Percentiles rank a stretch among this genome's conserved stretches.
Conservation (phyloP, 2,113 vertebrate genomes). For the Acrocephalus arundinaceus region DNA sequence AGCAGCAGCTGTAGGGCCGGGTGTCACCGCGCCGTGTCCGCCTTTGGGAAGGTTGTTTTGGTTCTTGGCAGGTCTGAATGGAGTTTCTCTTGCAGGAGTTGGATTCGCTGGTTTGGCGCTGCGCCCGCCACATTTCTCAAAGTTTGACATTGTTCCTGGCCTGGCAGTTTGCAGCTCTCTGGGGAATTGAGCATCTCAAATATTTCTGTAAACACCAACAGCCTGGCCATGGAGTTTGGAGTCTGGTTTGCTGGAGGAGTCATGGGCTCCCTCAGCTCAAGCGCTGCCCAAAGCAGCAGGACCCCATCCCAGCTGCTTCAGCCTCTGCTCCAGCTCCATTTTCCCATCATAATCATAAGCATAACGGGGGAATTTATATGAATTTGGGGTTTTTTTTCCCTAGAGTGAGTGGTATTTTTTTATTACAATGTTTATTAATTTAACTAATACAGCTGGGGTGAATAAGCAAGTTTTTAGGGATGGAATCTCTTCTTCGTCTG, state of each 20-base stretch:
- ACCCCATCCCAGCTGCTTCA: neutral
- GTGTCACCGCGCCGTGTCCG: neutral
- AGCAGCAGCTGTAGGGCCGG: neutral
- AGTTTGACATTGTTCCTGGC: slow-evolving; percentile 23
- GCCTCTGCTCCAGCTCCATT: neutral
- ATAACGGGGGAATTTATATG: neutral
- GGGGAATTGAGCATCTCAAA: neutral
- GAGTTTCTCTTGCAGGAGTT: neutral
- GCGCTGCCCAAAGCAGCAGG: neutral
- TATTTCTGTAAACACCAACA: slow-evolving; percentile 37
- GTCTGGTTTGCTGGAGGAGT: neutral
- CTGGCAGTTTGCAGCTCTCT: neutral
- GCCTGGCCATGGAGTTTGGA: neutral
- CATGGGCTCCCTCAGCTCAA: neutral
- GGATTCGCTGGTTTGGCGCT: neutral
- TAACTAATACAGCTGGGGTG: neutral
- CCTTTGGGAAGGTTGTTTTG: neutral
- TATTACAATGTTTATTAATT: neutral
- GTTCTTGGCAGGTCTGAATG: neutral
- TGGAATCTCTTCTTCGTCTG: neutral
- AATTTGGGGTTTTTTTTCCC: neutral
- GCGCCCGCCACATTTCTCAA: neutral
- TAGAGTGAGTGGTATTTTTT: neutral
- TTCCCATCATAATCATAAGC: neutral
- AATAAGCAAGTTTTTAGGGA: neutral